phyloP scores from a whole-genome alignment of 2,113 vertebrate species.

The Bubo bubo region DNA sequence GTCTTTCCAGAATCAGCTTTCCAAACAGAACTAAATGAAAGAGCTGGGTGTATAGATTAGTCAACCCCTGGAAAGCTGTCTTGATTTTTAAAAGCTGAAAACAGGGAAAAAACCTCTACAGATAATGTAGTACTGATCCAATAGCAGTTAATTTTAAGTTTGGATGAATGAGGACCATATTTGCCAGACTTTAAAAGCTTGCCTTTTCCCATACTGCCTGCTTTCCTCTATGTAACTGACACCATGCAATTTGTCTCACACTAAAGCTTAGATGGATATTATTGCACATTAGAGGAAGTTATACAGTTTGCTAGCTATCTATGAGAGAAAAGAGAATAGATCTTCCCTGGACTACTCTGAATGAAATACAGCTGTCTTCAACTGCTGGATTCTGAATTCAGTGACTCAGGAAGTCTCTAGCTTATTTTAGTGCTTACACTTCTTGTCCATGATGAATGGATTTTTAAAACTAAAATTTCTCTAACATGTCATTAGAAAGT shows the following conservation, averaged over 20 bases:
- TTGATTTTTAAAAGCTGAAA: slow-evolving; percentile 35
- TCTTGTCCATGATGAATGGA: not conserved
- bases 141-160: slow-evolving; percentile 27
- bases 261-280: not conserved
- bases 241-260: not conserved
- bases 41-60: not conserved
- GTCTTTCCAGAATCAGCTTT: not conserved
- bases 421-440: not conserved
- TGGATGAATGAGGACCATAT: not conserved
- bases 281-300: not conserved
- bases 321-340: not conserved
- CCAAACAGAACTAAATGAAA: not conserved
- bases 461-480: not conserved
- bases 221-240: not conserved
- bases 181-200: slow-evolving; percentile 18
- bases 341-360: not conserved
- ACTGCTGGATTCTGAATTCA: not conserved
- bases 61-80: not conserved
- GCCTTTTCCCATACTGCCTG: not conserved
- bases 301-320: not conserved
- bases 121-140: not conserved
- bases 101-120: not conserved
- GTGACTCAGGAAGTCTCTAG: not conserved
- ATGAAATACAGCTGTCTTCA: not conserved
- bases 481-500: not conserved